Percentiles rank a stretch among this genome's conserved stretches.
Conservation (phyloP, 2,888 invertebrate species). For the Melieria crassipennis region DNA sequence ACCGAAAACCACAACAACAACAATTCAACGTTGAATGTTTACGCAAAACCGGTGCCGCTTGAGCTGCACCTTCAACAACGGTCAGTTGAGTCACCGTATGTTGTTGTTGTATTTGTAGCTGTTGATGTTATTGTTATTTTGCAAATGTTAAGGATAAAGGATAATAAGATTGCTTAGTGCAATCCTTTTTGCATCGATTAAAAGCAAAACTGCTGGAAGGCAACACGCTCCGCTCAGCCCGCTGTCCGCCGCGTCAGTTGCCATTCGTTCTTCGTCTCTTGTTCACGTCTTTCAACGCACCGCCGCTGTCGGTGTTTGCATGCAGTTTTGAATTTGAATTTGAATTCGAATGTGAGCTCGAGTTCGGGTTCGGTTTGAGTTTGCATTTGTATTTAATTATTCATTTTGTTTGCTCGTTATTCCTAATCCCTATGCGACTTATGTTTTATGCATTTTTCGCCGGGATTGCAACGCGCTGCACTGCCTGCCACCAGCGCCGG, state of each 20-base stretch:
- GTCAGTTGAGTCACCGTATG: too few relatives aligned
- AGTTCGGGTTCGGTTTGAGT: slow-evolving; percentile 7
- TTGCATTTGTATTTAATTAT: slow-evolving; percentile 33
- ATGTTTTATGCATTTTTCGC: slow-evolving; percentile 30
- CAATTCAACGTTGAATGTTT: too few relatives aligned
- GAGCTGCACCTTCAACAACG: too few relatives aligned
- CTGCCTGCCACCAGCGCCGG: slow-evolving; percentile 16
- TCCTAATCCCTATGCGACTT: slow-evolving; percentile 19
- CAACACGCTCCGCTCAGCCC: slow-evolving; percentile 3
- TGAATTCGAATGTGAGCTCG: slow-evolving; percentile 16
- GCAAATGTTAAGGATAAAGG: slow-evolving; percentile 26
- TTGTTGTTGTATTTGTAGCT: too few relatives aligned
- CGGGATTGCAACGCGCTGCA: slow-evolving; percentile 8
- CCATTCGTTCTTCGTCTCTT: neutral
- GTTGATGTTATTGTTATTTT: too few relatives aligned
- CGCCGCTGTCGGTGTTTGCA: slow-evolving; percentile 16
- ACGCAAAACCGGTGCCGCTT: too few relatives aligned
- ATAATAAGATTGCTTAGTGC: slow-evolving; percentile 39
- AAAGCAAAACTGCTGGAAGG: slow-evolving; percentile 20
- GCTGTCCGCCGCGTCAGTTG: neutral
- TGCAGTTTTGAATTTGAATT: slow-evolving; percentile 23
- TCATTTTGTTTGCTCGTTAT: slow-evolving; percentile 22
- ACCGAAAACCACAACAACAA: too few relatives aligned
- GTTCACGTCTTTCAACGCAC: neutral
- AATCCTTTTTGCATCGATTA: slow-evolving; percentile 37